These are phyloP conservation scores for Echeneis naucrates DNA, from an alignment of 2,797 vertebrate species.

Conservation along the genomic window DNA sequence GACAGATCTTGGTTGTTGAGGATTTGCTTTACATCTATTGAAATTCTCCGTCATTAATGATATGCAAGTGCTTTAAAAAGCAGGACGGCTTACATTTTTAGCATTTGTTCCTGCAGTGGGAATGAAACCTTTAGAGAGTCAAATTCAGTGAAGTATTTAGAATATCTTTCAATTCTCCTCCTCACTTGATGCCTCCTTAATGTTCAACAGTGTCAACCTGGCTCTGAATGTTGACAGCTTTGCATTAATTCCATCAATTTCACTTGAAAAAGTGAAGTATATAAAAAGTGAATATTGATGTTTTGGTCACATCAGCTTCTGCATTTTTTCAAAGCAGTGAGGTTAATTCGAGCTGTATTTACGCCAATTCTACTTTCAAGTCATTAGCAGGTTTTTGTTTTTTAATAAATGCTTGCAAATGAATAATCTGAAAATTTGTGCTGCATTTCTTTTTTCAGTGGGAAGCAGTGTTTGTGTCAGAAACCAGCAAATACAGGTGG, in stretches of 20 bases:
- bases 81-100: constrained; percentile 14
- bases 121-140: constrained; percentile 6
- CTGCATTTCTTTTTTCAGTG: background rate
- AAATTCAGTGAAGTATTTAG: background rate
- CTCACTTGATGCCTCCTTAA: constrained; percentile 8
- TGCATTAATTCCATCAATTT: background rate
- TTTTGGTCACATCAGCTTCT: background rate
- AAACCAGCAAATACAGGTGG: background rate
- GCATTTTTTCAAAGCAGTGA: background rate
- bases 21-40: background rate
- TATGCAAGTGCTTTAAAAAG: constrained; percentile 32
- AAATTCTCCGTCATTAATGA: constrained; percentile 10
- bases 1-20: background rate
- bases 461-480: background rate
- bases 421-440: background rate
- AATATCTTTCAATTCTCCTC: constrained; percentile 14
- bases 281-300: background rate
- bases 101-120: constrained; percentile 4
- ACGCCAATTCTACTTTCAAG: background rate
- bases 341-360: background rate
- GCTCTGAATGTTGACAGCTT: background rate
- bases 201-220: background rate
- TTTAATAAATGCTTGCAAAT: background rate
- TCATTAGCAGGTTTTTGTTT: background rate
- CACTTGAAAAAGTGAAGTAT: too few species aligned